Conservation (phyloP, 2,797 vertebrate species). For the Anniella stebbinsi region DNA sequence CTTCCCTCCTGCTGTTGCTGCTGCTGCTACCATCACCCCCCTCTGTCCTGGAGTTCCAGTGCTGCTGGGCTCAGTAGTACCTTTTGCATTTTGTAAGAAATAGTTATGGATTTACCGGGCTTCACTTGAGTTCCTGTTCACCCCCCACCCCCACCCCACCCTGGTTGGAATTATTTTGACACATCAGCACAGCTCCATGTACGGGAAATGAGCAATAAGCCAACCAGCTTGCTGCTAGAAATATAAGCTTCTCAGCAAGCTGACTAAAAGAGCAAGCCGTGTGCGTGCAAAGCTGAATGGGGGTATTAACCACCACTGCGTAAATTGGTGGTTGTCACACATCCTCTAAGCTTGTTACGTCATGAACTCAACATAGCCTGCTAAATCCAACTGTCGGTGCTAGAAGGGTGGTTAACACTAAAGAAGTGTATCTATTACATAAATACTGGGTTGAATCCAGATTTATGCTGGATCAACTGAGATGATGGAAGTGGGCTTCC, state of each 20-base stretch:
- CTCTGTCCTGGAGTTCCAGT: neutral
- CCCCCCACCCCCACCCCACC: neutral
- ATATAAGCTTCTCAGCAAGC: neutral
- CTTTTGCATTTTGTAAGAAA: neutral
- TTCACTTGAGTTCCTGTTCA: neutral
- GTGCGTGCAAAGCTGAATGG: neutral
- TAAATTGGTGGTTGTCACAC: neutral
- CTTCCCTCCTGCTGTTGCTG: too few species aligned
- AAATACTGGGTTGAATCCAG: too few species aligned
- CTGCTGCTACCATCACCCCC: neutral
- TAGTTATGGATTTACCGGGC: neutral
- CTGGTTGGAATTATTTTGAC: neutral
- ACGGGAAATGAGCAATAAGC: slow-evolving; percentile 5
- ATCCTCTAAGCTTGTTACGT: neutral
- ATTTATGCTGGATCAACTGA: too few species aligned
- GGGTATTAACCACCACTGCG: neutral
- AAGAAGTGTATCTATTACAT: neutral
- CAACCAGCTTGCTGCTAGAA: neutral
- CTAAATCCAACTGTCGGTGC: neutral
- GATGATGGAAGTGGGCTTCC: too few species aligned
- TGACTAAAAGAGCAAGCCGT: neutral
- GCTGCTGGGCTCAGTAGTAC: neutral
- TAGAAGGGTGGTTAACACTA: neutral
- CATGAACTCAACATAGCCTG: neutral
- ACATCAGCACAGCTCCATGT: neutral